These are phyloP conservation scores for Cephalopachus bancanus DNA, from an alignment of 2,797 vertebrate genomes.

Conservation along the genomic window DNA sequence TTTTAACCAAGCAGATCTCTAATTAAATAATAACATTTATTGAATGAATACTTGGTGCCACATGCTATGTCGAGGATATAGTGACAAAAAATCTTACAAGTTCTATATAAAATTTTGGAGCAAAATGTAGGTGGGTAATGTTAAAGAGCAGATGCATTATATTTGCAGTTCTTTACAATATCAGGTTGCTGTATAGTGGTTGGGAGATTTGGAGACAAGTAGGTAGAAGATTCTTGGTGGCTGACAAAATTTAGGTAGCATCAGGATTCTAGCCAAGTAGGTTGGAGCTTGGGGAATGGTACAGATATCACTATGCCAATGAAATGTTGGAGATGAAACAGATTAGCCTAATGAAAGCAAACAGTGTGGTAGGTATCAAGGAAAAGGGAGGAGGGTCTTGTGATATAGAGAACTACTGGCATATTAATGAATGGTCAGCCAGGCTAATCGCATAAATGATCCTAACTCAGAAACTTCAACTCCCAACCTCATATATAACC, in stretches of 20 bases:
- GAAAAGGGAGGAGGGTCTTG: neutral
- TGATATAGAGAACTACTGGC: neutral
- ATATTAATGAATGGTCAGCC: neutral
- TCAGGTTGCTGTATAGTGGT: neutral
- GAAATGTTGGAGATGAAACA: neutral
- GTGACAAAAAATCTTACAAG: neutral
- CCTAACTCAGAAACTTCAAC: neutral
- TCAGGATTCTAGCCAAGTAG: neutral
- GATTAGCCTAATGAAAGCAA: neutral
- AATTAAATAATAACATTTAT: constrained; percentile 28
- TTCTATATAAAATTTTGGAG: constrained; percentile 23
- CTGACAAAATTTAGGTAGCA: neutral
- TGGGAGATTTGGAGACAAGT: neutral
- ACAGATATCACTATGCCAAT: neutral
- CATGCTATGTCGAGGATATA: neutral
- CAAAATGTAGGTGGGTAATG: neutral
- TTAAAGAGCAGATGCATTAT: neutral
- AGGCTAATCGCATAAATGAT: neutral
- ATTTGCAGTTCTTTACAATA: neutral
- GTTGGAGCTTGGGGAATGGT: neutral
- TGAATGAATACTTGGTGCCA: neutral
- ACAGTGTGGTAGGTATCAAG: neutral
- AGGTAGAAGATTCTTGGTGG: neutral
- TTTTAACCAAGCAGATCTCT: neutral
- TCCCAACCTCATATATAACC: neutral